Base-by-base conservation (phyloP, 2,888 invertebrate species). In the Dorcus parallelipipedus region DNA sequence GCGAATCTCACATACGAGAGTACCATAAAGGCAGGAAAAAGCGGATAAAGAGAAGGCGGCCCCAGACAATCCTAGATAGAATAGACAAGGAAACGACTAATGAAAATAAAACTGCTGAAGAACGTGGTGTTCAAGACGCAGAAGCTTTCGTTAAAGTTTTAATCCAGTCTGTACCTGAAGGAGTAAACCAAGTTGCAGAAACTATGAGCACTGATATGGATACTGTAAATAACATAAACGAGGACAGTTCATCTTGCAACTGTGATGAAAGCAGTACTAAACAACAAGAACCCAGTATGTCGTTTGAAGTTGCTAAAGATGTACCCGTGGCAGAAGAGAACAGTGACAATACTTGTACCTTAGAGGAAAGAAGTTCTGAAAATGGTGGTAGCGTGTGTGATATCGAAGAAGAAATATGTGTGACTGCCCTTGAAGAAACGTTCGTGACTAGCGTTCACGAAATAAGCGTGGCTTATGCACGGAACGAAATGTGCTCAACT, bases 1-100 rank as follows among this genome's bases (percentile, higher is more conserved):
- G 62, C 43, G 59, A 61, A 20, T 52, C 55, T n/a, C 65, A 65
- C 23, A 53, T 63, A 41, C 41, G 50, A 47, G 57, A 58, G 50
- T 40, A 51, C 20, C 65, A 65, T 49, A 60, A 60, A 3, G 62
- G 62, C 8, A 55, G 48, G 49, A 62, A 60, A 23, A 64, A 43
- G 50, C 49, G 57, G 39, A 61, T 62, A 38, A 52, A 54, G 47
- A 47, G 55, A 42, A 40, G 52, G 10, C 59, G 52, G 39, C 54
- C 54, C 8, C 62, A 60, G 38, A 59, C 62, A 1, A 62, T 65
- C 45, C 23, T 64, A 9, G 63, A 64, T 33, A 57, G 62, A 23
- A 59, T 64, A 51, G 54, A 62, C 50, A 62, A 58, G 49, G 20
- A 60, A 20, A 38, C 3, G 6, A 33, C 26, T 4, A 33, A 33